Conservation (phyloP, 2,113 vertebrate species). For the Alligator mississippiensis region DNA sequence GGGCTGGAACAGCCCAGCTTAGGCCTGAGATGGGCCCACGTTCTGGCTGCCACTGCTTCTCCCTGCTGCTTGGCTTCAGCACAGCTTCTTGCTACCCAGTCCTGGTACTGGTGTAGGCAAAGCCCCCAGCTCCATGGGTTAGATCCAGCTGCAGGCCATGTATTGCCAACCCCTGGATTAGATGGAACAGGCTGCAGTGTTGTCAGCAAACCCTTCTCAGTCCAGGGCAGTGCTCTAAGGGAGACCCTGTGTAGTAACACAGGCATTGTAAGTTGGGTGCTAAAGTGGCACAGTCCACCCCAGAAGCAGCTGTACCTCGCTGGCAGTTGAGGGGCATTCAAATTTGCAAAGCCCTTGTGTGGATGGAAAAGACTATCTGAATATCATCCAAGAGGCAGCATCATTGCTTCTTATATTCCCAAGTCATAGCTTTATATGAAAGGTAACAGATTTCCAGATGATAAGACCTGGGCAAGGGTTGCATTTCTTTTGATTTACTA, state of each 20-base stretch:
- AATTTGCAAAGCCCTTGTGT: not conserved
- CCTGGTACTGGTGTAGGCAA: too few relatives aligned
- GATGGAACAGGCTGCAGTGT: not conserved
- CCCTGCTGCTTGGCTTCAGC: too few relatives aligned
- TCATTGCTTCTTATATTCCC: not conserved
- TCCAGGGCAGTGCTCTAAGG: not conserved
- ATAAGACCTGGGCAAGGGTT: not conserved
- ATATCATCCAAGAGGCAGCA: not conserved
- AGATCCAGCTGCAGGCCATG: too few relatives aligned
- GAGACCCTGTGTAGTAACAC: not conserved
- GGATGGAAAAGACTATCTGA: too few relatives aligned
- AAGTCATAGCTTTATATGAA: not conserved
- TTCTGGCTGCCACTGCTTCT: too few relatives aligned
- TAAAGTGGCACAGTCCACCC: not conserved
- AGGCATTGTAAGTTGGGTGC: not conserved
- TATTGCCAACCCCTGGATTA: too few relatives aligned
- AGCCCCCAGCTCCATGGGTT: too few relatives aligned
- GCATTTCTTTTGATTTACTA: rapidly evolving
- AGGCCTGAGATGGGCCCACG: too few relatives aligned
- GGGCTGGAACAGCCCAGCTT: too few relatives aligned
- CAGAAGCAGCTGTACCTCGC: not conserved
- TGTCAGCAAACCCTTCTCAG: not conserved
- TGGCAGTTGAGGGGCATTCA: not conserved
- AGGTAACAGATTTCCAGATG: not conserved
- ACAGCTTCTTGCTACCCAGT: too few relatives aligned